Evolutionary conservation across 2,113 vertebrate species (phyloP), one percentile per base, ranked within the genome.

Genomic region (Limnothrissa miodon): DNA sequence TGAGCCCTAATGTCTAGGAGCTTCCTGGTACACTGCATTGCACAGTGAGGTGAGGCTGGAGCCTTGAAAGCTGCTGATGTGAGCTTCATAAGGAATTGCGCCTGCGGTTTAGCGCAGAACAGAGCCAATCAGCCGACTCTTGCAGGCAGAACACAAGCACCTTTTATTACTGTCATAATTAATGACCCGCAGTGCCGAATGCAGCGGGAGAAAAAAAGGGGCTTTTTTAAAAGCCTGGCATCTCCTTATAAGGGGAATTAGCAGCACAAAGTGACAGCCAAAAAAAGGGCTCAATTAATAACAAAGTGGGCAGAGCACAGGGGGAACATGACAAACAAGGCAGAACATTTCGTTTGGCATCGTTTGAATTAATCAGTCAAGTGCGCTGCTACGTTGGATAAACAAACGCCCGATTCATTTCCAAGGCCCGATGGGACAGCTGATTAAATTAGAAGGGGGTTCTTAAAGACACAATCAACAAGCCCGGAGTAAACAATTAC

Each of bases 341-440:
- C 92, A 92, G 94, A 94, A 94, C 92, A 94, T 91, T 78, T 33
- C 62, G 36, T 89, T 85, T 93, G 93, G 93, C 91, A 5, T 88
- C 87, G 87, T 82, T 91, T 44, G 91, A 93, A 92, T 95, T 92
- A 91, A 92, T 93, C 90, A 90, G 89, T 88, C 89, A 87, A 88
- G 90, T 25, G 88, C 1, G 87, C 87, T 86, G 80, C 90, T 87
- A 86, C 86, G 90, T 88, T 46, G 83, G 90, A 92, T 90, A 89
- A 91, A 93, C 92, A 85, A 90, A 91, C 78, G 86, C 89, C 88
- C 87, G 86, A 90, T 91, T 80, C 81, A 89, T 83, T 74, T 91
- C 90, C 90, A 81, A 79, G 87, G 84, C 90, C 90, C 87, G 87
- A 91, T 90, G 87, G 83, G 85, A 87, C 80, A 80, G 79, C 89